These are phyloP conservation scores for Phrynocephalus guinanensis DNA, from an alignment of 2,797 vertebrate species.

Conservation along the genomic window DNA sequence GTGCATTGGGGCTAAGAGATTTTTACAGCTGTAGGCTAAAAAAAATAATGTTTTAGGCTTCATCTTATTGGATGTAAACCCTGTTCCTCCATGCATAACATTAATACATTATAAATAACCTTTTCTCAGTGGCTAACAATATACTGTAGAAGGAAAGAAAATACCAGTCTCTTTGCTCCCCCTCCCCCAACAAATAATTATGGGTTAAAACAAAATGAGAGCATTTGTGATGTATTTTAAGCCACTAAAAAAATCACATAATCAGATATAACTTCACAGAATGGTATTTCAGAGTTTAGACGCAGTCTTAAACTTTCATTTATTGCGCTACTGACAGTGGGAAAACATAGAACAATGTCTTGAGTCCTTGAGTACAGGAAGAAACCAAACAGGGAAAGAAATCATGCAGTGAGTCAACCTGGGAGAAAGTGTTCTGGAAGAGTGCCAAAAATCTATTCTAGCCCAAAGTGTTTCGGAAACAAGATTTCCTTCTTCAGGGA, in stretches of 20 bases:
- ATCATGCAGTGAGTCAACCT: neutral
- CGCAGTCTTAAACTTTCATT: neutral
- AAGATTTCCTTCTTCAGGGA: neutral
- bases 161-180: neutral
- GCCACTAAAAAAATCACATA: neutral
- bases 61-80: no score
- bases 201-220: neutral
- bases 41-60: no score
- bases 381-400: neutral
- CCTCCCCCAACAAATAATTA: neutral
- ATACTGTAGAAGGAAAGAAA: neutral
- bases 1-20: no score
- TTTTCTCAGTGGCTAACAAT: neutral
- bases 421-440: neutral
- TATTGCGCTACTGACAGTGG: neutral
- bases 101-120: neutral
- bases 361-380: no score
- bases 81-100: neutral
- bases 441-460: neutral
- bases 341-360: neutral
- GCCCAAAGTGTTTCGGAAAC: neutral
- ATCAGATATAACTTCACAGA: neutral
- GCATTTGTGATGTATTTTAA: neutral
- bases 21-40: no score
- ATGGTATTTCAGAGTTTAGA: neutral